Conservation (phyloP, 2,113 vertebrate genomes). For the Erythrocercus mccallii region DNA sequence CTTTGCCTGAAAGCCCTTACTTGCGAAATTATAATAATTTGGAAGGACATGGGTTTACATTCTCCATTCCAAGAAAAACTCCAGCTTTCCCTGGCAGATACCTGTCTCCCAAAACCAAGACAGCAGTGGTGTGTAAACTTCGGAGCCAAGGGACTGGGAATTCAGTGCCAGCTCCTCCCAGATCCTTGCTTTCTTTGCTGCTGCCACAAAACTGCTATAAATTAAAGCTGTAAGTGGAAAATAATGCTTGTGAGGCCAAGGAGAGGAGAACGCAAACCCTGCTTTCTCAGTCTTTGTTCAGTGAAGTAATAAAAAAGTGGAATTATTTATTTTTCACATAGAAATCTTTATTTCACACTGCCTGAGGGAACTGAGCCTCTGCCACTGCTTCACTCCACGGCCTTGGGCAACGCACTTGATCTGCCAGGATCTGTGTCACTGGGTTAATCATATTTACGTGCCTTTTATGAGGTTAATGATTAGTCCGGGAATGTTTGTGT, state of each 20-base stretch:
- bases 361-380: neutral
- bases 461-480: conserved; percentile 12
- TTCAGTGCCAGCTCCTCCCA: neutral
- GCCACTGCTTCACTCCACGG: neutral
- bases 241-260: neutral
- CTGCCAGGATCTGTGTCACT: neutral
- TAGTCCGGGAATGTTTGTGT: neutral
- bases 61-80: too few relatives aligned
- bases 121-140: neutral
- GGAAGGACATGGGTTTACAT: too few relatives aligned
- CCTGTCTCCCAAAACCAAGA: too few relatives aligned
- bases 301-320: neutral
- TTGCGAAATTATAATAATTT: too few relatives aligned
- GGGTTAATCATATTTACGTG: neutral
- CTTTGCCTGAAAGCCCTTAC: too few relatives aligned
- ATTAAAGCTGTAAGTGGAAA: neutral
- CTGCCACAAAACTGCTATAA: neutral
- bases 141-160: neutral
- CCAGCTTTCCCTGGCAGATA: too few relatives aligned
- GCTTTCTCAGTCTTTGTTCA: neutral
- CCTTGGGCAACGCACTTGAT: neutral
- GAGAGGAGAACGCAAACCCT: neutral
- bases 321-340: neutral
- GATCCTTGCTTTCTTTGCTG: neutral
- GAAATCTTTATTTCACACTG: neutral